Evolutionary conservation across 2,888 invertebrate species (phyloP), one percentile per base, ranked within the genome.

Genomic region (Punctoribates punctum): DNA sequence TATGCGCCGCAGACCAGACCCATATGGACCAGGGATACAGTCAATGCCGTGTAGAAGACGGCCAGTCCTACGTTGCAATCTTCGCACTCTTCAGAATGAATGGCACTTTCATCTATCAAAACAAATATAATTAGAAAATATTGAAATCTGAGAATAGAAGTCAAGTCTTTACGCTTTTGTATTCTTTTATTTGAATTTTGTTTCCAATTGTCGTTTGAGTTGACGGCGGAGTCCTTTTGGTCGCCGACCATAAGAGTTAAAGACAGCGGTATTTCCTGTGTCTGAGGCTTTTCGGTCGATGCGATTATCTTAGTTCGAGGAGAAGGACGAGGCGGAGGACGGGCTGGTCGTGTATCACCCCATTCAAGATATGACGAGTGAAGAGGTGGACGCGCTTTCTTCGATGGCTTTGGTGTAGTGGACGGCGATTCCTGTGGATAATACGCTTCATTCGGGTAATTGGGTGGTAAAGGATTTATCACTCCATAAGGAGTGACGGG

Each of bases 201-300:
- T 73, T 75, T 72, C 17, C n/a, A 29, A 46, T 65, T 65, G n/a
- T 67, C 15, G 38, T 34, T 62, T 54, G 34, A 23, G 29, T 67
- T 54, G n/a, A 13, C n/a, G 65, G 73, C 46, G 1, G 46, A 75
- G 17, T 57, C 34, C 4, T 76, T 73, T 15, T 57, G 57, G 23
- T 65, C 75, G n/a, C 25, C 34, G 5, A 82, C 81, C 77, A 80
- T 80, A 23, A 82, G 78, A 9, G 81, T 80, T 17, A 82, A 76
- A 11, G 81, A 79, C 17, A 82, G 76, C 23, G 81, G 81, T 20
- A 81, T 74, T 72, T 81, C 81, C 73, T 80, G 79, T 25, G 79
- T 78, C 13, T 78, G 77, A 5, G 78, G 77, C 17, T 75, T 77
- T 57, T 77, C 74, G 1, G 77, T 78, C 11, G 78, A 76, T 11